phyloP scores from a whole-genome alignment of 2,113 vertebrate species.

The Ivindomyrus marchei region DNA sequence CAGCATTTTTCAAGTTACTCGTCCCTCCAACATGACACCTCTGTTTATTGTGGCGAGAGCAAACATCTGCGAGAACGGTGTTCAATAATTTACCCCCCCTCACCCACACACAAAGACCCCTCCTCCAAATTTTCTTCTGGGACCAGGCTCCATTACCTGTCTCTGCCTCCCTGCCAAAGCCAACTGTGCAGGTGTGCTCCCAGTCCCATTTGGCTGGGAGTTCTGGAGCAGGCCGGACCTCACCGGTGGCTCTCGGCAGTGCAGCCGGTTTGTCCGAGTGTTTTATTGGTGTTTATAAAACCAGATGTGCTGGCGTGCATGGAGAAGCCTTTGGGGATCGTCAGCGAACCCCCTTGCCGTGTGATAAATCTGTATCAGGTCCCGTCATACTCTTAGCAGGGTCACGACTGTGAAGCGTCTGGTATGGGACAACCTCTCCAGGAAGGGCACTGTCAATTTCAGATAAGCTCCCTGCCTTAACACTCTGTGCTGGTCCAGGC shows the following conservation, averaged over 20 bases:
- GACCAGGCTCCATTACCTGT: not conserved
- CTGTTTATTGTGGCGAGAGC: constrained; percentile 2
- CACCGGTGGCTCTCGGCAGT: not conserved
- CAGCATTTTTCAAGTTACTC: not conserved
- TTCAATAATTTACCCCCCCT: not conserved
- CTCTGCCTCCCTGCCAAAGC: not conserved
- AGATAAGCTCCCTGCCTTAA: not conserved
- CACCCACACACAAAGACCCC: not conserved
- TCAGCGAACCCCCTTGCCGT: not conserved
- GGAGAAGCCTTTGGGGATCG: constrained; percentile 25
- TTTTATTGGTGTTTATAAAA: constrained; percentile 43
- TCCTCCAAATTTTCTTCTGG: not conserved
- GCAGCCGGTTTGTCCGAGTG: not conserved
- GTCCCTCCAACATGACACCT: not conserved
- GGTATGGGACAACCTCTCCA: not conserved
- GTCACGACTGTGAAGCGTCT: constrained; percentile 29
- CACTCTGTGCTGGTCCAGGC: not conserved
- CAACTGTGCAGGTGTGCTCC: not conserved
- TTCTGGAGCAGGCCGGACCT: not conserved
- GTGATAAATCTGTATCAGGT: constrained; percentile 30
- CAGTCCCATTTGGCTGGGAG: not conserved
- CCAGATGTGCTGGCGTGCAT: constrained; percentile 33
- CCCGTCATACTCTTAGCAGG: constrained; percentile 25
- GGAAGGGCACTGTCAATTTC: not conserved
- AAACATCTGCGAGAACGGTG: not conserved